phyloP scores from a whole-genome alignment of 1,140 invertebrate species.

The Hypsibius dujardini region DNA sequence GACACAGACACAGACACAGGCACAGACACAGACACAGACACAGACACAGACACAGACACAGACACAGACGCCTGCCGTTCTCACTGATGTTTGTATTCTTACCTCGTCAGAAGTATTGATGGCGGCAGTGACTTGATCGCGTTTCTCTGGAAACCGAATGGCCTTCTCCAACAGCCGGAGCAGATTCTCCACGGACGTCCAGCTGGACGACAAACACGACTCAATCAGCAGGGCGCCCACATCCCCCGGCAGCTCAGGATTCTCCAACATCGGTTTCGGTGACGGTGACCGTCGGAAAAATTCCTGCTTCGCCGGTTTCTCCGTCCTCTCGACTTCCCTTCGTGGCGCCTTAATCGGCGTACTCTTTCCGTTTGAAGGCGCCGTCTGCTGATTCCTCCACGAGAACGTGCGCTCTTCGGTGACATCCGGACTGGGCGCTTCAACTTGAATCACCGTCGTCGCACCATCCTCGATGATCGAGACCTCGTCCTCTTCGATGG shows the following conservation, averaged over 20 bases:
- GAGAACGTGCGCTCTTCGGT: too few species aligned
- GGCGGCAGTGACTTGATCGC: not conserved
- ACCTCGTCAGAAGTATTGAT: not conserved
- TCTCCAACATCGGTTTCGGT: slow-evolving; percentile 1
- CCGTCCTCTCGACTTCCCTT: not conserved
- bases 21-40: too few species aligned
- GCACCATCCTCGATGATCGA: too few species aligned
- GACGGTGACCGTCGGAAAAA: slow-evolving; percentile 3
- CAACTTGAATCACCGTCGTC: too few species aligned
- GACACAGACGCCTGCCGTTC: too few species aligned
- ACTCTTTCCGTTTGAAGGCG: not conserved
- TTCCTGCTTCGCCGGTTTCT: not conserved
- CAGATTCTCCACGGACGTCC: slow-evolving; percentile 1
- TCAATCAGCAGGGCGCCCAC: not conserved
- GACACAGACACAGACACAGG: too few species aligned
- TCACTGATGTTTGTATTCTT: not conserved
- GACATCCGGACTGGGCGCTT: too few species aligned
- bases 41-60: too few species aligned
- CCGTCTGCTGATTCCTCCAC: not conserved
- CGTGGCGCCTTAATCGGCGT: not conserved
- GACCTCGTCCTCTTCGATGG: too few species aligned
- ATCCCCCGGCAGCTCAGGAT: not conserved
- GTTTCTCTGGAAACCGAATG: not conserved
- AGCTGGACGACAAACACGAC: not conserved
- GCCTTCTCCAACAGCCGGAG: slow-evolving; percentile 13